A percentile compares a stretch with the other conserved stretches of the same genome.
These are phyloP conservation scores for Eremobia ochroleuca DNA, from an alignment of 2,888 invertebrate species.

Conservation along the genomic window DNA sequence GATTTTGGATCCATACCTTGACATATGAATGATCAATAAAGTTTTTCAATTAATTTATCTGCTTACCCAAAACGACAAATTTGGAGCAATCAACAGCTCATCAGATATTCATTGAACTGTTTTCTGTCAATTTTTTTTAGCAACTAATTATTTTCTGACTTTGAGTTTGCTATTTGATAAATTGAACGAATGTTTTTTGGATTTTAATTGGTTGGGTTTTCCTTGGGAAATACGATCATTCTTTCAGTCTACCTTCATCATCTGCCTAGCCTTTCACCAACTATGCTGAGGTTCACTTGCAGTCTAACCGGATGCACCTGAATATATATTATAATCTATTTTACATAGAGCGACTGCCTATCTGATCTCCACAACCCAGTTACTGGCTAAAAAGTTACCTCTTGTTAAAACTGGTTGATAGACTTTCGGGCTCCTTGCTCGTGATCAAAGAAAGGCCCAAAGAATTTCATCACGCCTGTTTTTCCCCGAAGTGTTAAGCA, in stretches of 20 bases:
- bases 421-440: neutral
- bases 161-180: neutral
- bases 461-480: neutral
- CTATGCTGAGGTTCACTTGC: no score
- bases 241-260: neutral
- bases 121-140: neutral
- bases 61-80: neutral
- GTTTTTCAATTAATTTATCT: neutral
- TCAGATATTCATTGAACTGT: slow-evolving; percentile 23
- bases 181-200: neutral
- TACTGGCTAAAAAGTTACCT: no score
- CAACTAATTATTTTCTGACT: slow-evolving; percentile 6
- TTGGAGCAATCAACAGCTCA: slow-evolving; percentile 23
- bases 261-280: no score
- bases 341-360: neutral
- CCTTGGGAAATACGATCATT: neutral
- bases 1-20: slow-evolving; percentile 48
- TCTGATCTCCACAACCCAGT: neutral
- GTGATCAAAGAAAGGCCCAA: neutral
- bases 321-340: no score
- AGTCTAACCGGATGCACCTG: neutral
- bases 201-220: no score
- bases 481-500: neutral
- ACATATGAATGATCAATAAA: slow-evolving; percentile 35
- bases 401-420: neutral